Percentiles rank a stretch among this genome's conserved stretches.
Evolutionary conservation across 2,113 vertebrate species (phyloP).

Genomic region (Takifugu flavidus): DNA sequence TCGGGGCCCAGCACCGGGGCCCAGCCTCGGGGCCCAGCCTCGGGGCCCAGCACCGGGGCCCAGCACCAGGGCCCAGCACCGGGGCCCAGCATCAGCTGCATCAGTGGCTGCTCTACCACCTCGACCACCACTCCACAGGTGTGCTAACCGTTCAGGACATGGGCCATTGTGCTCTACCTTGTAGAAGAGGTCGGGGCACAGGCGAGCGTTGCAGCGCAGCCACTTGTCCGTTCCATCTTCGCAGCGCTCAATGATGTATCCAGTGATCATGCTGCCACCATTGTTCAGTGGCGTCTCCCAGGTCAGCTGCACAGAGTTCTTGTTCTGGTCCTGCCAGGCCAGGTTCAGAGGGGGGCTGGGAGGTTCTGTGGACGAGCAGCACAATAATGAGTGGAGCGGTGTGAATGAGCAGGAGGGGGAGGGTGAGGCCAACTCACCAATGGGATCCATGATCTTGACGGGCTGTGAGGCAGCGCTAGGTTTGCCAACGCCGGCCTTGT

Average conservation of each 20-base stretch:
- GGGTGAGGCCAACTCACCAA: conserved; percentile 74
- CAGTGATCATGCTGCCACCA: conserved; percentile 88
- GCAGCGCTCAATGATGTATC: conserved; percentile 87
- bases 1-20: too few species aligned
- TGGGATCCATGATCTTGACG: conserved; percentile 93
- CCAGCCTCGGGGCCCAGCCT: too few species aligned
- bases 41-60: too few species aligned
- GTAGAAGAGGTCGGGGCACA: conserved; percentile 85
- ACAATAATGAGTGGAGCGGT: background rate
- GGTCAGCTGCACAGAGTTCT: conserved; percentile 85
- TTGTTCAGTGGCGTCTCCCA: conserved; percentile 92
- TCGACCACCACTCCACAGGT: too few species aligned
- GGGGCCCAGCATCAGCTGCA: too few species aligned
- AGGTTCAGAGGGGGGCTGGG: conserved; percentile 93
- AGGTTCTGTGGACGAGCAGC: conserved; percentile 73
- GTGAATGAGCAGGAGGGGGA: background rate
- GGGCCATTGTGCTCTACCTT: conserved; percentile 63
- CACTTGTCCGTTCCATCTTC: conserved; percentile 91
- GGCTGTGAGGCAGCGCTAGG: conserved; percentile 89
- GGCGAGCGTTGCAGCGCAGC: conserved; percentile 90
- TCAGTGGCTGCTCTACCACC: too few species aligned
- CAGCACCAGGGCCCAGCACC: too few species aligned
- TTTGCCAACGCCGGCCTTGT: conserved; percentile 91
- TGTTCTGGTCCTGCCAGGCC: conserved; percentile 85
- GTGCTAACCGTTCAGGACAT: background rate